These are phyloP conservation scores for Cantharis nigra DNA, from an alignment of 2,888 invertebrate genomes.

Conservation along the genomic window DNA sequence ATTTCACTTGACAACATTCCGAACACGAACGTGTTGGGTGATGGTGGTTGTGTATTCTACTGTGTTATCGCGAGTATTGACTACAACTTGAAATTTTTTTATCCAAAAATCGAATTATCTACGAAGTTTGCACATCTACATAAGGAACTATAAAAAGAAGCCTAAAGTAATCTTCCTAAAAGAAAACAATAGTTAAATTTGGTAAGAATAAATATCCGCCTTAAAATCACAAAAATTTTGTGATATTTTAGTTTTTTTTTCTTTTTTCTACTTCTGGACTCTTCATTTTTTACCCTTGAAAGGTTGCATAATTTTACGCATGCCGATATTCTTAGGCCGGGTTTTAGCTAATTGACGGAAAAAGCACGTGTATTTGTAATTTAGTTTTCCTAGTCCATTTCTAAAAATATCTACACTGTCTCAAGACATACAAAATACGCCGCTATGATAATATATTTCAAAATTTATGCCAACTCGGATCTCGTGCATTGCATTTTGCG, in stretches of 20 bases:
- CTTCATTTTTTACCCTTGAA: not conserved
- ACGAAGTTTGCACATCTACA: not conserved
- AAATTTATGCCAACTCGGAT: not conserved
- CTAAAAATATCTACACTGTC: conserved; percentile 6
- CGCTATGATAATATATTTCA: not conserved
- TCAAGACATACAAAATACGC: conserved; percentile 6
- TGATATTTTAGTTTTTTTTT: not conserved
- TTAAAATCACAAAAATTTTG: not conserved
- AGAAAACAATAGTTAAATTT: not conserved
- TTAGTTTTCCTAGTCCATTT: not conserved
- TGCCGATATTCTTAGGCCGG: not conserved
- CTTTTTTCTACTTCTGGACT: not conserved
- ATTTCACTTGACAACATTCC: not conserved
- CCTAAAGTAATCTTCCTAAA: not conserved
- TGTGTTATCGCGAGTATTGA: not conserved
- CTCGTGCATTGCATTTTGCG: conserved; percentile 10
- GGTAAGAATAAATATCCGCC: not conserved
- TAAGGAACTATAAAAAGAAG: not conserved
- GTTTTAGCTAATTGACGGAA: conserved; percentile 1
- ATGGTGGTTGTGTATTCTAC: not conserved
- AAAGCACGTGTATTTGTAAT: conserved; percentile 9
- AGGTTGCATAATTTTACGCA: not conserved
- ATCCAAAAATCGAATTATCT: not conserved
- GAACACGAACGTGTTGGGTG: conserved; percentile 1
- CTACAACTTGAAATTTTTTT: not conserved